Base-by-base conservation (phyloP, 2,113 vertebrate genomes). In the Myotis brandtii region DNA sequence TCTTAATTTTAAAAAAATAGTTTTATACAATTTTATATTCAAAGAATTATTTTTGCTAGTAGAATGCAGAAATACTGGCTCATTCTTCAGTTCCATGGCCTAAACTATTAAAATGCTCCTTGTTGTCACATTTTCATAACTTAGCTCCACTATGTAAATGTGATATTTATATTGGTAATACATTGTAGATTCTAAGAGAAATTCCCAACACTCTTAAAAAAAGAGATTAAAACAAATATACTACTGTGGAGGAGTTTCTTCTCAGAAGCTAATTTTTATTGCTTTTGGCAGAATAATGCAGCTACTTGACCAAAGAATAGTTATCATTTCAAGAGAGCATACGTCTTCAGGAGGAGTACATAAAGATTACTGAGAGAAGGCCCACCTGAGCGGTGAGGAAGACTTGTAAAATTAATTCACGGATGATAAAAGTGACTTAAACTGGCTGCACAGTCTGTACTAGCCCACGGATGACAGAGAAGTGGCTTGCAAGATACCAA, bases 161-260 rank as follows among this genome's bases (percentile, higher is more conserved):
- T 87, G 30, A 89, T 75, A 73, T 92, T 96, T 95, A 67, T 64
- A 84, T 84, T 82, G 67, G 56, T 79, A 88, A 95, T 56, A 87
- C 20, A 95, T 3, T 62, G 12, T 50, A 73, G 11, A 48, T 56
- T 40, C 59, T 40, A 89, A 72, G 27, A 95, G 69, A 93, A 92
- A 96, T 64, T 30, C 52, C 20, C 59, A 86, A 40, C 32, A 69
- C 17, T 91, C 52, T 83, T 11, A 50, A 50, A 23, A 23, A 96
- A 94, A 84, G n/a, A 59, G 17, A 95, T 91, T 66, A 88, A 93
- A 93, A 96, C 93, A 96, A 95, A 95, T 85, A 76, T 62, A 84
- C 72, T n/a, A 1, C 8, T 70, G 6, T 72, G 10, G 70, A 81
- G n/a, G 25, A 7, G 11, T 88, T 82, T 75, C 89, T 85, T 80